Conservation (phyloP, 2,113 vertebrate genomes). For the Chinchilla lanigera region DNA sequence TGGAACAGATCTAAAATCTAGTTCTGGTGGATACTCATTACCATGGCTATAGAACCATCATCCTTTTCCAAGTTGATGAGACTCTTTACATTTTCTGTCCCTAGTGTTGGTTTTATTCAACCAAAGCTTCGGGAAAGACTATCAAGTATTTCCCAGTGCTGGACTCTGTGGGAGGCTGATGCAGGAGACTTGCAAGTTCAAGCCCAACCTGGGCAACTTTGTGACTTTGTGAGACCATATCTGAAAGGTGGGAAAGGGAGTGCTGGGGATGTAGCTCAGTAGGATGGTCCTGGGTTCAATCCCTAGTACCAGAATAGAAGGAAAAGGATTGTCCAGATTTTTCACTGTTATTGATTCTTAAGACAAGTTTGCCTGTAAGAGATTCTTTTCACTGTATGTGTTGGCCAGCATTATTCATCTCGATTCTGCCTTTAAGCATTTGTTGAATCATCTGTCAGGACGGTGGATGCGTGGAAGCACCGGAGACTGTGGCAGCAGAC, state of each 20-base stretch:
- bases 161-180: neutral
- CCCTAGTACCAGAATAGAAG: neutral
- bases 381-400: neutral
- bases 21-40: neutral
- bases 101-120: neutral
- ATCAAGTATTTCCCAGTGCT: neutral
- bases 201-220: neutral
- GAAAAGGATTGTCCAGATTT: neutral
- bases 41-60: neutral
- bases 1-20: neutral
- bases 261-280: neutral
- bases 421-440: neutral
- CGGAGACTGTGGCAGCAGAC: neutral
- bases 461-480: neutral
- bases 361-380: neutral
- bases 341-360: neutral
- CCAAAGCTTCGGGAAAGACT: neutral
- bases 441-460: neutral
- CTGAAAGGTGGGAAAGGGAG: neutral
- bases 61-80: neutral
- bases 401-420: neutral
- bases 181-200: neutral
- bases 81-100: neutral
- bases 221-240: neutral
- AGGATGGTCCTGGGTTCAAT: neutral